Evolutionary conservation across 2,888 invertebrate species (phyloP).

Genomic region (Stratiomys singularior): DNA sequence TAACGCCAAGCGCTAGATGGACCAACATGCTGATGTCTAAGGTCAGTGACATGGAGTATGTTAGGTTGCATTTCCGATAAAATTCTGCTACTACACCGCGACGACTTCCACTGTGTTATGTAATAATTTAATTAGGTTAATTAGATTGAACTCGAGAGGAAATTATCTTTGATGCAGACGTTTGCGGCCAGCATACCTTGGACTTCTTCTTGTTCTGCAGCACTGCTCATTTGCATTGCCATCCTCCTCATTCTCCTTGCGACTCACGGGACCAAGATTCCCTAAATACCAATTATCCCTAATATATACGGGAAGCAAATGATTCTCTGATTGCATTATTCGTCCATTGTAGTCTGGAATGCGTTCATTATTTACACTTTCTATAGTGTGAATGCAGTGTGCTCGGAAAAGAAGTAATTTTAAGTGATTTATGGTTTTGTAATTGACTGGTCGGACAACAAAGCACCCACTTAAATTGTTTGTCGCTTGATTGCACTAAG

Average conservation of each 20-base stretch:
- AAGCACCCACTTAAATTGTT: slow-evolving; percentile 13
- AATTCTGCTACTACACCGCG: background rate
- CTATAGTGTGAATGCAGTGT: background rate
- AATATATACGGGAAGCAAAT: background rate
- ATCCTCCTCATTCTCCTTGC: background rate
- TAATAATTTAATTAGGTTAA: background rate
- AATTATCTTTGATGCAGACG: background rate
- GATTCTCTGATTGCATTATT: background rate
- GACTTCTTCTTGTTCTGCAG: background rate
- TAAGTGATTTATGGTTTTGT: slow-evolving; percentile 36
- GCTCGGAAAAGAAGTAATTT: background rate
- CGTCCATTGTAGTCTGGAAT: background rate
- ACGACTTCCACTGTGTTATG: background rate
- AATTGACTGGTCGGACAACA: slow-evolving; percentile 33
- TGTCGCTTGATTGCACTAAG: background rate
- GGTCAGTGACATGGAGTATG: slow-evolving; percentile 4
- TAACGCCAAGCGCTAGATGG: background rate
- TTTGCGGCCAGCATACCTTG: background rate
- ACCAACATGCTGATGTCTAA: background rate
- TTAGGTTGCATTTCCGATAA: background rate
- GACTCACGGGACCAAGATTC: background rate
- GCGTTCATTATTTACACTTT: slow-evolving; percentile 2
- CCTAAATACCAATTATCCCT: background rate
- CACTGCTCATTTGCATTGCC: background rate
- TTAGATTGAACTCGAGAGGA: background rate